A percentile compares a stretch with the other conserved stretches of the same genome.
Conservation (phyloP, 2,888 invertebrate genomes). For the Polymixis lichenea region DNA sequence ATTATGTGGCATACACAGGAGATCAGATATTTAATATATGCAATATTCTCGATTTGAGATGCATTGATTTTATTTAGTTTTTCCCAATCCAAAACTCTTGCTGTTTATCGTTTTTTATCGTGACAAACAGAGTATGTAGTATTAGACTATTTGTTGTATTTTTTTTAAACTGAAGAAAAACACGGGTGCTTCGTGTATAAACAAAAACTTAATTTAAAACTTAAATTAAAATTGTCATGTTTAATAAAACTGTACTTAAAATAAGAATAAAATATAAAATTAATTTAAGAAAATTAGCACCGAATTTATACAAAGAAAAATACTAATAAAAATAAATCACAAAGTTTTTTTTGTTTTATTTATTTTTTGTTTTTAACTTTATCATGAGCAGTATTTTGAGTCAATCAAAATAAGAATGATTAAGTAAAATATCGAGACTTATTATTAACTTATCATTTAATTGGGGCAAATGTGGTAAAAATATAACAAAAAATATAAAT, state of each 20-base stretch:
- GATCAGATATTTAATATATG: not conserved
- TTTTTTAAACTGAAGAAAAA: not conserved
- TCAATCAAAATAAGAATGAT: slow-evolving; percentile 62
- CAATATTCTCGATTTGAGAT: not conserved
- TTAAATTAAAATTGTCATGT: slow-evolving; percentile 62
- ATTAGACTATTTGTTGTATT: not conserved
- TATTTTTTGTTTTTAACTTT: slow-evolving; percentile 40
- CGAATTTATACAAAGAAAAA: slow-evolving; percentile 72
- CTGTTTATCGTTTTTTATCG: not conserved
- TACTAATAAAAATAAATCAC: slow-evolving; percentile 42
- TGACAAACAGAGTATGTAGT: not conserved
- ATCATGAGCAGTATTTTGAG: slow-evolving; percentile 66
- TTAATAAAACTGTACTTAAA: slow-evolving; percentile 66
- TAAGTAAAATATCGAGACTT: slow-evolving; percentile 26
- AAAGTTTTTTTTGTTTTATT: slow-evolving; percentile 27
- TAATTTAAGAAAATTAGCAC: slow-evolving; percentile 68
- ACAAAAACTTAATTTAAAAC: slow-evolving; percentile 16
- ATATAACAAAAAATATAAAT: slow-evolving; percentile 16
- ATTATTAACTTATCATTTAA: slow-evolving; percentile 1
- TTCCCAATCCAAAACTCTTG: not conserved
- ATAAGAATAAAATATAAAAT: slow-evolving; percentile 41
- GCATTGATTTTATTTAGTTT: not conserved
- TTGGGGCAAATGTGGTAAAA: slow-evolving; percentile 14
- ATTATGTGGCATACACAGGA: not conserved
- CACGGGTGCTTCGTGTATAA: not conserved